Conservation (phyloP, 2,797 vertebrate genomes). For the Enteromius radiatus region DNA sequence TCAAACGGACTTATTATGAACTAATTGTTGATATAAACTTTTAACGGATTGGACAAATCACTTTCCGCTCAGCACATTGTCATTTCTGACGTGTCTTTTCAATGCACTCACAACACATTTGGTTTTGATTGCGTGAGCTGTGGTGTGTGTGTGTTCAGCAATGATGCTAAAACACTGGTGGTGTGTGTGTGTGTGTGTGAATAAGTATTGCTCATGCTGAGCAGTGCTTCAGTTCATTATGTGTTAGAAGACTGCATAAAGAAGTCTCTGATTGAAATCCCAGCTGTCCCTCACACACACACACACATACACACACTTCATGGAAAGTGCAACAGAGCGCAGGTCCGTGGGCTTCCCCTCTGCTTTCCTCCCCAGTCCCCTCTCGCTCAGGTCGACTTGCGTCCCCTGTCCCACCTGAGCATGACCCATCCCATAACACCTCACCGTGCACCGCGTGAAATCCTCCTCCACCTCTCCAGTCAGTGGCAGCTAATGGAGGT, state of each 20-base stretch:
- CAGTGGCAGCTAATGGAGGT: slow-evolving; percentile 50
- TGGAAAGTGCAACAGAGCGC: slow-evolving; percentile 53
- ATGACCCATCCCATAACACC: background rate
- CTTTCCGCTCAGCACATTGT: slow-evolving; percentile 55
- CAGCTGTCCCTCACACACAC: slow-evolving; percentile 70
- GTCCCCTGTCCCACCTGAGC: slow-evolving; percentile 21
- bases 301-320: slow-evolving; percentile 34
- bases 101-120: slow-evolving; percentile 42
- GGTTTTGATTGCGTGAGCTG: slow-evolving; percentile 40
- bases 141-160: slow-evolving; percentile 43
- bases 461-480: slow-evolving; percentile 17
- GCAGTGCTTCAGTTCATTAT: slow-evolving; percentile 77
- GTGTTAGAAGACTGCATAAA: slow-evolving; percentile 76
- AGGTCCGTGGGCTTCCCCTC: slow-evolving; percentile 31
- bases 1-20: slow-evolving; percentile 57
- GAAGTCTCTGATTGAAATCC: slow-evolving; percentile 75
- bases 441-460: slow-evolving; percentile 11
- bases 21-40: slow-evolving; percentile 58
- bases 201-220: slow-evolving; percentile 73
- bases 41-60: slow-evolving; percentile 56
- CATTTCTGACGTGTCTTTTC: slow-evolving; percentile 50
- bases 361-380: slow-evolving; percentile 25
- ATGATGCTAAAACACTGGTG: slow-evolving; percentile 47
- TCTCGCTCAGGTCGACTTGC: slow-evolving; percentile 31
- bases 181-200: slow-evolving; percentile 44